Evolutionary conservation across 2,888 invertebrate species (phyloP).

Genomic region (Reticulitermes lucifugus): DNA sequence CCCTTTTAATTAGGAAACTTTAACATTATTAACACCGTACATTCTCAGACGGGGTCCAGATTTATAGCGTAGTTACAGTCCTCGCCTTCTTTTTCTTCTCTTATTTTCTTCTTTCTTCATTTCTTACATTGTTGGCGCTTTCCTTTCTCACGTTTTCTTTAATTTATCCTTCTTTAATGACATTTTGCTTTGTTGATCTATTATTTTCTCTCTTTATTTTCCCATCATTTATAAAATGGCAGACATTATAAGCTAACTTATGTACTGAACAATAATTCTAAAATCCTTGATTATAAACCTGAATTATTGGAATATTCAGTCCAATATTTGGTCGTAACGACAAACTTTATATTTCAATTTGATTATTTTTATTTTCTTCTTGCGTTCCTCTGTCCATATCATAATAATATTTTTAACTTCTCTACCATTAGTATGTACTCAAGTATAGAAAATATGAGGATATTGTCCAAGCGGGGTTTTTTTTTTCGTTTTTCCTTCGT

Average conservation of each 20-base stretch:
- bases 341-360: neutral
- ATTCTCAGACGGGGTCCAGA: too few relatives aligned
- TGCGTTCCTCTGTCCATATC: neutral
- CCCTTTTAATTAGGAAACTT: neutral
- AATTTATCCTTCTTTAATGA: too few relatives aligned
- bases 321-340: neutral
- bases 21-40: too few relatives aligned
- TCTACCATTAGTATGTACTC: neutral
- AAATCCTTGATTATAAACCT: neutral
- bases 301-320: neutral
- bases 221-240: neutral
- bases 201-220: too few relatives aligned
- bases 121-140: too few relatives aligned
- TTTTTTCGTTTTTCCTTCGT: neutral
- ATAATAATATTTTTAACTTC: neutral
- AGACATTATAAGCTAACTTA: neutral
- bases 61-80: too few relatives aligned
- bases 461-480: neutral
- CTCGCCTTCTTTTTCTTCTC: too few relatives aligned
- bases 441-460: neutral
- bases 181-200: too few relatives aligned
- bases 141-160: too few relatives aligned
- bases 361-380: neutral
- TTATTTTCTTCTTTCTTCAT: too few relatives aligned
- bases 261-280: neutral